Evolutionary conservation across 1,140 invertebrate species (phyloP).

Genomic region (Fopius arisanus): DNA sequence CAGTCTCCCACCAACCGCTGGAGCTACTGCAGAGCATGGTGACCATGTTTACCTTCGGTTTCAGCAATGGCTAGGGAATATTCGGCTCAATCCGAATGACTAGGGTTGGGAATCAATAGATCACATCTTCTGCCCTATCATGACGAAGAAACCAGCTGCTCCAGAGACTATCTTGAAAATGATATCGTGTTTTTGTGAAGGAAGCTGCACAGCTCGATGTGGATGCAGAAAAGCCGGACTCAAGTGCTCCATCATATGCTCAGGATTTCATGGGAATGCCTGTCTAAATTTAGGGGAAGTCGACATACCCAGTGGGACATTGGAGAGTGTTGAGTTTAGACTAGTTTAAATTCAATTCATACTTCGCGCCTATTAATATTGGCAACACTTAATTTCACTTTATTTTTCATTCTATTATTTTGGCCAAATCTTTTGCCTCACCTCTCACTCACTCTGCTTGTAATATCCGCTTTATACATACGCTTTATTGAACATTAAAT

Average conservation of each 20-base stretch:
- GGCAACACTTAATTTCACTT: too few species aligned
- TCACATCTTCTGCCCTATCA: neutral
- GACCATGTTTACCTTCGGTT: constrained; percentile 27
- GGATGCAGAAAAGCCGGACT: constrained; percentile 18
- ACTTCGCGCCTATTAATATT: too few species aligned
- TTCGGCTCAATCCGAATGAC: constrained; percentile 17
- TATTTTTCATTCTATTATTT: too few species aligned
- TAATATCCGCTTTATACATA: too few species aligned
- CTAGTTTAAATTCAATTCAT: too few species aligned
- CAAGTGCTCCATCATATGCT: constrained; percentile 14
- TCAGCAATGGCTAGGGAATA: constrained; percentile 28
- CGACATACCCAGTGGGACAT: neutral
- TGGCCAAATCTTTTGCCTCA: too few species aligned
- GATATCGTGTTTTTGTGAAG: constrained; percentile 13
- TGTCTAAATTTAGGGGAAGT: neutral
- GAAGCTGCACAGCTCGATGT: constrained; percentile 18
- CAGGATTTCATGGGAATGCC: constrained; percentile 6
- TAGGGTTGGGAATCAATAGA: constrained; percentile 26
- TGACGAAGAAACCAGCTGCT: neutral
- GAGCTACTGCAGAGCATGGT: too few species aligned
- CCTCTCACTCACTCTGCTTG: too few species aligned
- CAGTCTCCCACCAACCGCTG: neutral
- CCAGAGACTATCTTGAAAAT: constrained; percentile 8
- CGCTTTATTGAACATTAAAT: too few species aligned
- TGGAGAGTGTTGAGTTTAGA: too few species aligned